These are phyloP conservation scores for Plodia interpunctella DNA, from an alignment of 1,140 invertebrate genomes.

Conservation along the genomic window DNA sequence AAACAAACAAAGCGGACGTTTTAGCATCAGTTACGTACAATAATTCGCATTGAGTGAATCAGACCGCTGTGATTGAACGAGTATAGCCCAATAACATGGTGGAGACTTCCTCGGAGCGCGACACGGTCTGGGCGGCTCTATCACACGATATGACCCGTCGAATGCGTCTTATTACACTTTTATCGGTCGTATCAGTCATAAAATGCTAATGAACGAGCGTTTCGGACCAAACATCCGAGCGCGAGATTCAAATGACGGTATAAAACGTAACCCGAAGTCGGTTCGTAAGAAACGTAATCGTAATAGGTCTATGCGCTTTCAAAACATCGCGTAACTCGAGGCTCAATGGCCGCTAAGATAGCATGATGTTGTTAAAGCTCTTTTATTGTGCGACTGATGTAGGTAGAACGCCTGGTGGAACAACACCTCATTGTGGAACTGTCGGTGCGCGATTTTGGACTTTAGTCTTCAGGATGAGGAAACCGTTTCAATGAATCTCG, in stretches of 20 bases:
- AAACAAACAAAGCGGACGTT: conserved; percentile 51
- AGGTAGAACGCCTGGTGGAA: conserved; percentile 9
- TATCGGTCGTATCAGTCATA: conserved; percentile 74
- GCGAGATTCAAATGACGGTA: conserved; percentile 72
- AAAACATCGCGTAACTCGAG: conserved; percentile 71
- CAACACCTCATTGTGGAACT: conserved; percentile 11
- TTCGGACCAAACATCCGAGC: conserved; percentile 73
- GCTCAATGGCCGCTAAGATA: conserved; percentile 52
- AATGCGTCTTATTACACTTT: conserved; percentile 73
- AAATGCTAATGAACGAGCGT: conserved; percentile 74
- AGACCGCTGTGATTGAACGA: conserved; percentile 50
- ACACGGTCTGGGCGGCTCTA: conserved; percentile 56
- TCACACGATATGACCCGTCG: conserved; percentile 65
- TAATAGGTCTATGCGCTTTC: conserved; percentile 66
- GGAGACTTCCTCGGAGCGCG: conserved; percentile 51
- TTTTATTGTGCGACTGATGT: conserved; percentile 58
- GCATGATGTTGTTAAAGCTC: conserved; percentile 67
- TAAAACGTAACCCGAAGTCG: conserved; percentile 72
- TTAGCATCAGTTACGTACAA: conserved; percentile 55
- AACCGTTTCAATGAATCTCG: not conserved
- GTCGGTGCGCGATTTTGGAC: conserved; percentile 25
- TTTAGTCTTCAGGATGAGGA: conserved; percentile 7
- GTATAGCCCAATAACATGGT: conserved; percentile 55
- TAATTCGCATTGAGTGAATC: conserved; percentile 57
- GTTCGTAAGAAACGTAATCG: conserved; percentile 71